phyloP scores from a whole-genome alignment of 2,888 invertebrate species.

The Sesamia inferens region DNA sequence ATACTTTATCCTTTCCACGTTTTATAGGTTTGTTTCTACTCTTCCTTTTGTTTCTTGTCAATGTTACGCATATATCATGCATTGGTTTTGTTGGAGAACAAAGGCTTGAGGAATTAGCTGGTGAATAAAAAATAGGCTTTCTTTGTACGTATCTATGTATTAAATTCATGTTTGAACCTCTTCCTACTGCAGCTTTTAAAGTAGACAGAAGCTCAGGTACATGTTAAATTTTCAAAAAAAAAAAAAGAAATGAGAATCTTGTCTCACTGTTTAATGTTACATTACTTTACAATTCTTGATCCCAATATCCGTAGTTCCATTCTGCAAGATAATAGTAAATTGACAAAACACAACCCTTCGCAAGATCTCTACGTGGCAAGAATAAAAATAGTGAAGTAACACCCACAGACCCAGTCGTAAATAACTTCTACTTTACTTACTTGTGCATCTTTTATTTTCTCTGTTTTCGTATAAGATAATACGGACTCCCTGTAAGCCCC shows the following conservation, averaged over 20 bases:
- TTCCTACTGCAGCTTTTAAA: background rate
- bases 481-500: conserved; percentile 13
- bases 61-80: conserved; percentile 17
- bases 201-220: too few relatives aligned
- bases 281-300: conserved; percentile 10
- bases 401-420: conserved; percentile 43
- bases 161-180: background rate
- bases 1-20: conserved; percentile 37
- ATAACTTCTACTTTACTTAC: conserved; percentile 46
- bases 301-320: conserved; percentile 28
- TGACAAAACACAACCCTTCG: conserved; percentile 48
- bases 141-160: background rate
- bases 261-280: background rate
- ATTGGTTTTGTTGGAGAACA: conserved; percentile 10
- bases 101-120: background rate
- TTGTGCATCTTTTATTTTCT: conserved; percentile 42
- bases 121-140: conserved; percentile 6
- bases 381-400: conserved; percentile 46
- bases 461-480: conserved; percentile 15
- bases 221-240: background rate
- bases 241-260: background rate
- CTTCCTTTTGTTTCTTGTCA: conserved; percentile 32
- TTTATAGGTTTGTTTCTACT: conserved; percentile 34
- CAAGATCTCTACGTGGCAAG: conserved; percentile 52
- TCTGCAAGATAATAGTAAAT: conserved; percentile 34